Base-by-base conservation (phyloP, 2,113 vertebrate species). In the Grallaria varia region DNA sequence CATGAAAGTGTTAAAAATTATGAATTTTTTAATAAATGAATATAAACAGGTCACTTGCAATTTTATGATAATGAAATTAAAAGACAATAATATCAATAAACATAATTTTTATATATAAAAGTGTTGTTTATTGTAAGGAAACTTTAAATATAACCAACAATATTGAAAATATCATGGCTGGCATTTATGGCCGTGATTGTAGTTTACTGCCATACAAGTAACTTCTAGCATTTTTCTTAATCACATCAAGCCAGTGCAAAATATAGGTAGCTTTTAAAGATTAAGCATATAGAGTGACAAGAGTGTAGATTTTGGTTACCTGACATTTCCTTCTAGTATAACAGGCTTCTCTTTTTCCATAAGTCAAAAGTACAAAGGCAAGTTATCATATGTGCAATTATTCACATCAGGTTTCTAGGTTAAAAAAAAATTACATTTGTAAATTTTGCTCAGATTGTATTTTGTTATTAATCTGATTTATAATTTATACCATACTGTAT, bases 61-160 rank as follows among this genome's bases (percentile, higher is more conserved):
- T 23, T 83, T 84, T 24, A 60, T 58, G 73, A 39, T 42, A 93
- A 89, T 68, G 44, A 27, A 83, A 80, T 94, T 66, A 85, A 89
- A 93, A 62, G 62, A 91, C 44, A 93, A 82, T 8, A 89, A 37
- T 71, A 87, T 64, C 78, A 89, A 91, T 91, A 93, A 94, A 25
- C 55, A 42, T 40, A 49, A 37, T 49, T n/a, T 72, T 86, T 92
- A 62, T 74, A 89, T 98, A 99, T 95, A 99, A 99, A 99, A 99
- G 97, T 97, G 98, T 98, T 96, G 90, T 99, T 99, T 99, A 99
- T 99, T 99, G 97, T 98, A 98, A 99, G 98, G 98, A 99, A 98
- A 99, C 98, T 98, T 99, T 98, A 98, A 98, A 99, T 98, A 98
- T 98, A 98, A 98, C 98, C 97, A 97, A 97, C 97, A 97, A 97